Base-by-base conservation (phyloP, 1,140 invertebrate genomes). In the Contarinia nasturtii region DNA sequence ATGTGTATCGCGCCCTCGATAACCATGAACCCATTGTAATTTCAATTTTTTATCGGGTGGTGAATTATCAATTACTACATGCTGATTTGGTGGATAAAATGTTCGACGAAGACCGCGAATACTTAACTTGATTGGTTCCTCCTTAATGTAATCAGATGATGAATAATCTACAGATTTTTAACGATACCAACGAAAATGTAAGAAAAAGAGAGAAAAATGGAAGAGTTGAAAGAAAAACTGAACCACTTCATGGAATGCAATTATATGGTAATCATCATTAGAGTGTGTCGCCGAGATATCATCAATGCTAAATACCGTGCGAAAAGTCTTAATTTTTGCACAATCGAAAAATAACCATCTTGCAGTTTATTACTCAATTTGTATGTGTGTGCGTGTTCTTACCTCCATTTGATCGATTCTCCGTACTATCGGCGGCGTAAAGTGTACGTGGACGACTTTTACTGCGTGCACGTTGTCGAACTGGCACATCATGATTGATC, bases 1-100 rank as follows among this genome's bases (percentile, higher is more conserved):
- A 10, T 80, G 70, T 0, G 82, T 80, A 66, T 94, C 89, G 11
- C 79, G 77, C 0, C 91, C 91, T 48, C 90, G 73, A 61, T 95
- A 96, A 0, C 92, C 92, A 60, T 90, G 92, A 77, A 94, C 89
- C 90, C 90, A 94, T 56, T 91, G 85, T 0, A 95, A 69, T 52
- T 84, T 76, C 38, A 93, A 67, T 59, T 85, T 84, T 63, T 88
- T 86, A 11, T 86, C 81, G 4, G 90, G 89, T 0, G 83, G 83
- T 12, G 79, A 71, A 58, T 86, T 85, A 57, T 88, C 83, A 19
- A 82, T 74, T 7, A 79, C 77, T 7, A 83, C 74, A 56, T 86
- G 75, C 53, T 85, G 80, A 21, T 84, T 77, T 1, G 89, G 88
- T 18, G 86, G 85, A 65, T 89, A 89, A 56, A 92, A 83, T 1